Evolutionary conservation across 2,113 vertebrate genomes (phyloP).

Genomic region (Climacteris rufus): DNA sequence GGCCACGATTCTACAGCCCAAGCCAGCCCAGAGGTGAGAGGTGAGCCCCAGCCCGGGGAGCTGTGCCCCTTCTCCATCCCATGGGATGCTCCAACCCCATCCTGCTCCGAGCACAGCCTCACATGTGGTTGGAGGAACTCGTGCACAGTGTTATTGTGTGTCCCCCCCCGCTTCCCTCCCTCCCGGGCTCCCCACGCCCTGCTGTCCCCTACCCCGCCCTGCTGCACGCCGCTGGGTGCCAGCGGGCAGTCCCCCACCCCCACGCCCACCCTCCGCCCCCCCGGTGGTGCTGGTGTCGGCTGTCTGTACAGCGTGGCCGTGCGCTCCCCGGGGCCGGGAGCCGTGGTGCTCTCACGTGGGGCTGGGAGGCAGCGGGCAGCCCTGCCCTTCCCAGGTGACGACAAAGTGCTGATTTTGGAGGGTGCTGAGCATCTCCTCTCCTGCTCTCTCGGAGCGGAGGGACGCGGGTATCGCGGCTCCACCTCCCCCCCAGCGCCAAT

Average conservation of each 20-base stretch:
- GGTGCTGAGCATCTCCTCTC: slow-evolving; percentile 19
- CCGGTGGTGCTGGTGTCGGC: slow-evolving; percentile 29
- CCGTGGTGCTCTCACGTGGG: not conserved
- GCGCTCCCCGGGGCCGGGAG: not conserved
- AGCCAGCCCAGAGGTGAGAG: not conserved
- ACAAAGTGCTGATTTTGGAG: slow-evolving; percentile 60
- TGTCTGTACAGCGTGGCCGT: slow-evolving; percentile 35
- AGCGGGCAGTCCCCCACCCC: not conserved
- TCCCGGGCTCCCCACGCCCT: not conserved
- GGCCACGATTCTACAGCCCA: not conserved
- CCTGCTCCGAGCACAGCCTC: not conserved
- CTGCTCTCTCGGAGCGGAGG: not conserved
- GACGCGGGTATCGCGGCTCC: not conserved
- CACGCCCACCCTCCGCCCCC: not conserved
- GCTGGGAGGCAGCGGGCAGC: not conserved
- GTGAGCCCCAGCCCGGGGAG: not conserved
- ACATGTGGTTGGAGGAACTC: not conserved
- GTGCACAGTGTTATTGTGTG: not conserved
- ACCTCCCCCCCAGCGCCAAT: not conserved
- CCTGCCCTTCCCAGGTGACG: slow-evolving; percentile 44
- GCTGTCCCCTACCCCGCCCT: not conserved
- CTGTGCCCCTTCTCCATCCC: not conserved
- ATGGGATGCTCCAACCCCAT: not conserved
- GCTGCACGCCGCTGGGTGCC: not conserved
- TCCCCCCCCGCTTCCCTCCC: not conserved